Conservation (phyloP, 2,113 vertebrate genomes). For the Chaetops frenatus region DNA sequence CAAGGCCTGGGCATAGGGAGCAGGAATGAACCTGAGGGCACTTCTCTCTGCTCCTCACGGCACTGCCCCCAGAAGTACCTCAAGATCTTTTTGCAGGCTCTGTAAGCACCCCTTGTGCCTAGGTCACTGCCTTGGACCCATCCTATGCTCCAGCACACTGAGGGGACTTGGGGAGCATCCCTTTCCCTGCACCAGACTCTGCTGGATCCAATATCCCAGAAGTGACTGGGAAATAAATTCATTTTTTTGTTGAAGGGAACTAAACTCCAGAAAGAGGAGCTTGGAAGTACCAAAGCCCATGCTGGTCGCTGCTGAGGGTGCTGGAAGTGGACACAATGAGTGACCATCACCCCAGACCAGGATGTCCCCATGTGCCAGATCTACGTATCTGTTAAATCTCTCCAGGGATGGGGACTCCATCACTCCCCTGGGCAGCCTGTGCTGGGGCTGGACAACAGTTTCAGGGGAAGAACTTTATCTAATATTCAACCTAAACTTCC, state of each 20-base stretch:
- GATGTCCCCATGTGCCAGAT: background rate
- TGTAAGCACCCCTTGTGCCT: background rate
- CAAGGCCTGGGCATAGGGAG: background rate
- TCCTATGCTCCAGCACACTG: background rate
- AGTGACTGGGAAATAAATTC: fast-evolving
- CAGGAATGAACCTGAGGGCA: background rate
- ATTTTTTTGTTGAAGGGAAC: background rate
- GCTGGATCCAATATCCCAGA: fast-evolving
- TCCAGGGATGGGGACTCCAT: background rate
- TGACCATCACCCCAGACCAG: background rate
- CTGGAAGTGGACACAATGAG: background rate
- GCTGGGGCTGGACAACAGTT: background rate
- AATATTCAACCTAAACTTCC: background rate
- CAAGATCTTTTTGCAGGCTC: background rate
- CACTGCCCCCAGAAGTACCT: background rate
- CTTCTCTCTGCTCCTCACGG: background rate
- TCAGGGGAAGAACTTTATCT: background rate
- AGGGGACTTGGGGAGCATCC: background rate
- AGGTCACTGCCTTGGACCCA: background rate
- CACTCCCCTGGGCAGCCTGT: background rate
- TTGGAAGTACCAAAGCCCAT: background rate
- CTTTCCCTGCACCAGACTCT: background rate
- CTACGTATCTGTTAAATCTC: background rate
- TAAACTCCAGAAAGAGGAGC: background rate
- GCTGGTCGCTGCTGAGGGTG: background rate